These are phyloP conservation scores for Spilarctia lutea DNA, from an alignment of 2,888 invertebrate genomes.

Conservation along the genomic window DNA sequence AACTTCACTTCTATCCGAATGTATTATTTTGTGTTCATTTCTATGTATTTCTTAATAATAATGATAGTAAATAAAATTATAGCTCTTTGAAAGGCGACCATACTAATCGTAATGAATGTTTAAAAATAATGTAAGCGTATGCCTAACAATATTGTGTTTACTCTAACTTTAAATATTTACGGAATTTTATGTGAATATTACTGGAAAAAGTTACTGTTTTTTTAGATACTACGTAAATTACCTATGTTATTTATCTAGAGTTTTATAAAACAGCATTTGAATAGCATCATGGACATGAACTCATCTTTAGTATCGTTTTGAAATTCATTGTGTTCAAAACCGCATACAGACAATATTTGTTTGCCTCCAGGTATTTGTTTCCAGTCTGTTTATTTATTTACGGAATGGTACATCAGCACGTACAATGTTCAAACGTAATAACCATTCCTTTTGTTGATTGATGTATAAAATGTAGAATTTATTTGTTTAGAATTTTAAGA, in stretches of 20 bases:
- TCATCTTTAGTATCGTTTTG: neutral
- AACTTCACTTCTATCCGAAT: too few relatives aligned
- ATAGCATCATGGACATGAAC: neutral
- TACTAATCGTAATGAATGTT: neutral
- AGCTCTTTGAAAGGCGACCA: neutral
- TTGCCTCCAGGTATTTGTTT: constrained; percentile 5
- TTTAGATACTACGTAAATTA: neutral
- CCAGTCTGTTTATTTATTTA: constrained; percentile 10
- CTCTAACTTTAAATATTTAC: neutral
- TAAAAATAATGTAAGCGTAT: neutral
- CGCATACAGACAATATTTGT: constrained; percentile 10
- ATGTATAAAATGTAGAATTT: neutral
- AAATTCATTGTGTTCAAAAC: constrained; percentile 6
- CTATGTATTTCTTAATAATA: too few relatives aligned
- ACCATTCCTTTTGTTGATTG: neutral
- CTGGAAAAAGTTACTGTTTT: neutral
- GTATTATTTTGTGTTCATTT: too few relatives aligned
- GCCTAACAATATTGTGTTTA: neutral
- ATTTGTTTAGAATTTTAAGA: neutral
- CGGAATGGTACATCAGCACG: constrained; percentile 1
- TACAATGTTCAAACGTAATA: neutral
- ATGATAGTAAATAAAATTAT: too few relatives aligned
- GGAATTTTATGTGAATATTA: too few relatives aligned
- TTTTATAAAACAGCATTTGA: neutral
- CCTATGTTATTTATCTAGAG: neutral